These are phyloP conservation scores for Microcebus jonahi DNA, from an alignment of 2,113 vertebrate species.

Conservation along the genomic window DNA sequence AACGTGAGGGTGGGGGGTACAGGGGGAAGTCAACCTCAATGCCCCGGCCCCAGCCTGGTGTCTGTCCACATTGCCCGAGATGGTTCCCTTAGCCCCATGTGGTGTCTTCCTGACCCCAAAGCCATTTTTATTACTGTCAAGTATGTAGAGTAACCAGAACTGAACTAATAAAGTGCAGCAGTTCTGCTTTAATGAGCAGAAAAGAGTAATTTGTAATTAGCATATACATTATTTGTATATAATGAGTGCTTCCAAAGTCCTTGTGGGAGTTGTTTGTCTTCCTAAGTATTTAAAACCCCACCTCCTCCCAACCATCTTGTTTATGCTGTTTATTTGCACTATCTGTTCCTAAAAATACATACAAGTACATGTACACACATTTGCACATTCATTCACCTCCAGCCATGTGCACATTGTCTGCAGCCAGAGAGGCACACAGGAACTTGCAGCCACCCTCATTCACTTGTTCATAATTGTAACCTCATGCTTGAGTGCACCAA, in stretches of 20 bases:
- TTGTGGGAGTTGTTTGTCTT: slow-evolving; percentile 71
- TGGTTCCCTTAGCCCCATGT: not conserved
- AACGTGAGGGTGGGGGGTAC: too few relatives aligned
- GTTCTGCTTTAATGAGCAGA: slow-evolving; percentile 76
- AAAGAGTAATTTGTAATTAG: slow-evolving; percentile 78
- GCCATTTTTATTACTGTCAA: slow-evolving; percentile 65
- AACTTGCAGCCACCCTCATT: rapidly evolving
- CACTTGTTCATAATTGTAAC: rapidly evolving
- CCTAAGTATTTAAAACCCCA: slow-evolving; percentile 59
- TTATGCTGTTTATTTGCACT: slow-evolving; percentile 59
- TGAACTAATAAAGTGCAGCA: slow-evolving; percentile 66
- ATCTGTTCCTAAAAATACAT: slow-evolving; percentile 38
- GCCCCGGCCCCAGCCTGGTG: not conserved
- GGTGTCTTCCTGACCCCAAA: slow-evolving; percentile 49
- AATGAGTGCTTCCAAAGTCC: slow-evolving; percentile 75
- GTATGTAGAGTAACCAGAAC: slow-evolving; percentile 41
- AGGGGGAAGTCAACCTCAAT: not conserved
- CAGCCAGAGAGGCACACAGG: not conserved
- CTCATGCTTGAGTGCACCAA: too few relatives aligned
- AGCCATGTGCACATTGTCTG: not conserved
- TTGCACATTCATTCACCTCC: not conserved
- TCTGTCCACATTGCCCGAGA: not conserved
- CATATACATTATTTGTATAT: slow-evolving; percentile 76
- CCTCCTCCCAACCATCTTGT: slow-evolving; percentile 41
- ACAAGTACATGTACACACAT: not conserved